A percentile compares a stretch with the other conserved stretches of the same genome.
Evolutionary conservation across 2,888 invertebrate genomes (phyloP).

Genomic region (Cheilosia vulpina): DNA sequence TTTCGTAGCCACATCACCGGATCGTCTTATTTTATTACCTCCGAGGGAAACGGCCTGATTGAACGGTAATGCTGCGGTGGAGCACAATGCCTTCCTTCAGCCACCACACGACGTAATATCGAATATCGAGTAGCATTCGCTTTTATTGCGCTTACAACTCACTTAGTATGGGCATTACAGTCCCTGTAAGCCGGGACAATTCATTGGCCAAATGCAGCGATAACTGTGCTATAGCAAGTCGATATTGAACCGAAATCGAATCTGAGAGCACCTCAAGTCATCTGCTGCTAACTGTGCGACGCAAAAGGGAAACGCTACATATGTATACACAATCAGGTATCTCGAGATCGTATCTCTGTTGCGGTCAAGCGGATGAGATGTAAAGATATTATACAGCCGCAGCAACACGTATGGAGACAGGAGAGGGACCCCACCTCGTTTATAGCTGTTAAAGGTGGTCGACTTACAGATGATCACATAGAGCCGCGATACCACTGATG

Average conservation of each 20-base stretch:
- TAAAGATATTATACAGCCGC: conserved; percentile 50
- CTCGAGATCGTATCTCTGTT: conserved; percentile 25
- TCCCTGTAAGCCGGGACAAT: background rate
- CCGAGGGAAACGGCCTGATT: conserved; percentile 45
- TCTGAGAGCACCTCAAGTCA: conserved; percentile 41
- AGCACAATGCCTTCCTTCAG: conserved; percentile 3
- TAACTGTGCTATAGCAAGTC: conserved; percentile 15
- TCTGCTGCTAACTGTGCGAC: conserved; percentile 17
- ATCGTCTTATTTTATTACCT: conserved; percentile 5
- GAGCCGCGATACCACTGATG: conserved; percentile 47
- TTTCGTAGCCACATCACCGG: background rate
- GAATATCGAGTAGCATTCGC: conserved; percentile 52
- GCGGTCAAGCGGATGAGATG: conserved; percentile 10
- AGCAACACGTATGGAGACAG: conserved; percentile 15
- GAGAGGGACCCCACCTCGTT: conserved; percentile 37
- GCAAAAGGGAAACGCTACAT: conserved; percentile 53
- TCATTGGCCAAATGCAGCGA: conserved; percentile 20
- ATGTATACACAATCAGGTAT: conserved; percentile 5
- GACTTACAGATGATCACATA: conserved; percentile 52
- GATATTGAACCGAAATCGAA: conserved; percentile 50
- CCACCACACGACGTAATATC: conserved; percentile 44
- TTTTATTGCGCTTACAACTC: conserved; percentile 67
- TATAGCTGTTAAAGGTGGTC: conserved; percentile 56
- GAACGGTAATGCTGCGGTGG: conserved; percentile 45
- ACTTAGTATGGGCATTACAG: conserved; percentile 37